These are phyloP conservation scores for Tarsius wallacei DNA, from an alignment of 2,797 vertebrate genomes.

Conservation along the genomic window DNA sequence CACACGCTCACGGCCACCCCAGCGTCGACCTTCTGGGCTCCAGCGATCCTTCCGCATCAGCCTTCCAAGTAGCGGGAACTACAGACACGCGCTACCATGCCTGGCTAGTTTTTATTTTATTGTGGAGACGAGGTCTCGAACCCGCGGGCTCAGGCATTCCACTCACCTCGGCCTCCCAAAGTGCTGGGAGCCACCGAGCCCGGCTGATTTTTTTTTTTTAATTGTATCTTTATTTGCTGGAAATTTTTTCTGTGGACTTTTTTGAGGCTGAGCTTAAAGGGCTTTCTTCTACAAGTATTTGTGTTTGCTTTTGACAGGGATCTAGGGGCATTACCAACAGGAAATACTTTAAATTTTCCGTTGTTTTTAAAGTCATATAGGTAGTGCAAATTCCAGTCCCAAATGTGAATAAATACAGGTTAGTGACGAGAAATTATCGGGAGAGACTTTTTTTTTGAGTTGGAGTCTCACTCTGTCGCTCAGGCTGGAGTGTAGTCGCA, in stretches of 20 bases:
- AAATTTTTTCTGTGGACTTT: background rate
- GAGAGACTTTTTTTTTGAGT: background rate
- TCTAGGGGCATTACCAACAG: background rate
- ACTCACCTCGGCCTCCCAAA: too few species aligned
- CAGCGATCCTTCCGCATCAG: too few species aligned
- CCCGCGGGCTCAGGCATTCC: too few species aligned
- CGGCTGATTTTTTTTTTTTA: background rate
- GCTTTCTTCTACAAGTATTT: background rate
- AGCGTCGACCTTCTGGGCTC: too few species aligned
- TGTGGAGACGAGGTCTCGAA: too few species aligned
- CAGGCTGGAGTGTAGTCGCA: too few species aligned
- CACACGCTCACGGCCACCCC: too few species aligned
- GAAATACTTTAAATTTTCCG: background rate
- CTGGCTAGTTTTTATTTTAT: too few species aligned
- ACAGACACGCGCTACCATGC: too few species aligned
- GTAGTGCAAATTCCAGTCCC: background rate
- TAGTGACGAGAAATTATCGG: background rate
- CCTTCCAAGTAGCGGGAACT: too few species aligned
- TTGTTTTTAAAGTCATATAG: background rate
- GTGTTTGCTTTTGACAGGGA: constrained; percentile 17
- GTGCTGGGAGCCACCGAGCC: too few species aligned
- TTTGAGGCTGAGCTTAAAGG: background rate
- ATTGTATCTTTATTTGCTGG: background rate
- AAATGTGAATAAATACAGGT: background rate
- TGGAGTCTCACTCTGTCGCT: too few species aligned